phyloP scores from a whole-genome alignment of 2,797 vertebrate genomes.

The Smutsia temminckii region DNA sequence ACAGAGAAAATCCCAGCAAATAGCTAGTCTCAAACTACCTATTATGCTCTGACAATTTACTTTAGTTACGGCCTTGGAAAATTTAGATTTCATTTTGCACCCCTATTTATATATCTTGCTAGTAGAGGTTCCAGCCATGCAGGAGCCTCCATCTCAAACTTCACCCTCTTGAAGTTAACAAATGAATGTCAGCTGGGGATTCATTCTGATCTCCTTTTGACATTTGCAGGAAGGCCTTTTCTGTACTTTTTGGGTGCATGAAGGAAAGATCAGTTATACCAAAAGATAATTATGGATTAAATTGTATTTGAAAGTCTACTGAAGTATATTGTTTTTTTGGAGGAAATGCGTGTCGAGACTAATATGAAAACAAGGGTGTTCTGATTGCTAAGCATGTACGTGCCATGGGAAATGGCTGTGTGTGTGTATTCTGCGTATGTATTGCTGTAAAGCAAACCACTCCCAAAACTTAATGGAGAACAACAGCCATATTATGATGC shows the following conservation, averaged over 20 bases:
- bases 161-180: not conserved
- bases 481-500: not conserved
- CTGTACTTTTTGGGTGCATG: not conserved
- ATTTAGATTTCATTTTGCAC: not conserved
- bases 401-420: not conserved
- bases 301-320: not conserved
- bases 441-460: not conserved
- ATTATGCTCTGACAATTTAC: constrained; percentile 60
- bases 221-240: not conserved
- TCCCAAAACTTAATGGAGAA: not conserved
- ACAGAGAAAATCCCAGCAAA: constrained; percentile 65
- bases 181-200: not conserved
- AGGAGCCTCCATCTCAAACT: not conserved
- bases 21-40: constrained; percentile 61
- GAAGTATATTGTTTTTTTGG: not conserved
- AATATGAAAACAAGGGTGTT: not conserved
- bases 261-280: not conserved
- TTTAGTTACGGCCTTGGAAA: constrained; percentile 66
- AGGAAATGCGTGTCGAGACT: not conserved
- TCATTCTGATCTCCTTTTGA: not conserved
- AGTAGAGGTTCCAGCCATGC: not conserved
- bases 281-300: not conserved
- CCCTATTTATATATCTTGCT: constrained; percentile 1
- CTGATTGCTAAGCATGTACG: not conserved
- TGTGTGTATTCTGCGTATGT: not conserved